Conservation (phyloP, 2,797 vertebrate species). For the Sparus aurata region DNA sequence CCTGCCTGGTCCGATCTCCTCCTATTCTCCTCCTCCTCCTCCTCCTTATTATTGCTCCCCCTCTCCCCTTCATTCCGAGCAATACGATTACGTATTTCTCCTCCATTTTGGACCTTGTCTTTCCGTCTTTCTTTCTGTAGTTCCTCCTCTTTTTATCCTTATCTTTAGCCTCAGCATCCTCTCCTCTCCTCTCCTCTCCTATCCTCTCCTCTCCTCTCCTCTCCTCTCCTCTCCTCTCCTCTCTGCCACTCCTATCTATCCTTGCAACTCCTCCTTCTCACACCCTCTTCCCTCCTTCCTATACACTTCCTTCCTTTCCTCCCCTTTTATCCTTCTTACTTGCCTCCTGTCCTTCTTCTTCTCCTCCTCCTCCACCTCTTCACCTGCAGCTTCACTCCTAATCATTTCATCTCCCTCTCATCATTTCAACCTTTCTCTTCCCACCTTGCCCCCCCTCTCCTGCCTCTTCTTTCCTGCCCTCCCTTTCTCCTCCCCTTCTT, state of each 20-base stretch:
- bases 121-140: background rate
- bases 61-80: conserved; percentile 32
- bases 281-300: background rate
- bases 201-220: background rate
- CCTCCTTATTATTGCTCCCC: conserved; percentile 34
- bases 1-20: conserved; percentile 25
- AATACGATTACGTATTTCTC: conserved; percentile 56
- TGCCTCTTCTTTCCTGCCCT: background rate
- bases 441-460: background rate
- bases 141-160: background rate
- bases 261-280: conserved; percentile 31
- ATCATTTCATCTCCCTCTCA: conserved; percentile 24
- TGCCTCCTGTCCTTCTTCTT: background rate
- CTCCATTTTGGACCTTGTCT: conserved; percentile 7
- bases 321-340: background rate
- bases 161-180: too few relatives aligned
- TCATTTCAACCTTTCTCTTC: conserved; percentile 77
- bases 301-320: background rate
- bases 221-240: background rate
- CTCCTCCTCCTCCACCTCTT: background rate
- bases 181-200: background rate
- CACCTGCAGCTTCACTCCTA: too few relatives aligned
- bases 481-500: background rate
- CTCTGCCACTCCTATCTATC: too few relatives aligned
- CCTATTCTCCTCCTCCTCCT: conserved; percentile 18